Evolutionary conservation across 2,888 invertebrate genomes (phyloP).

Genomic region (Cantharis lateralis): DNA sequence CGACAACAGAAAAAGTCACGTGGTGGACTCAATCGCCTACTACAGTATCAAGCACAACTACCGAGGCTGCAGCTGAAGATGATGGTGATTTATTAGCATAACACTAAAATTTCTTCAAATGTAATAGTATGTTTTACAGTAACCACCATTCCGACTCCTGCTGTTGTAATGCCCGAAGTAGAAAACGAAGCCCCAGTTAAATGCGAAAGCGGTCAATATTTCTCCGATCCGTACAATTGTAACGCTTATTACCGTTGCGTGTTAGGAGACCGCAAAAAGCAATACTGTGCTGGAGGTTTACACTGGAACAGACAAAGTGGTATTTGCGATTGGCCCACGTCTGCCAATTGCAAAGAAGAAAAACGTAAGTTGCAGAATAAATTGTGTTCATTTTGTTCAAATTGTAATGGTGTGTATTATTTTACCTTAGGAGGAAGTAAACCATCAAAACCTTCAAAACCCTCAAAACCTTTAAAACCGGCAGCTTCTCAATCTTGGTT

Average conservation of each 20-base stretch:
- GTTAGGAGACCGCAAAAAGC: constrained; percentile 70
- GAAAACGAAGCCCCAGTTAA: constrained; percentile 43
- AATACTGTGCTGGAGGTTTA: constrained; percentile 78
- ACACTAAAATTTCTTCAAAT: neutral
- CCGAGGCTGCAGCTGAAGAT: constrained; percentile 29
- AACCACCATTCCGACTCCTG: constrained; percentile 56
- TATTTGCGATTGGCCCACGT: constrained; percentile 81
- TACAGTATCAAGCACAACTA: constrained; percentile 34
- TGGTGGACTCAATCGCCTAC: constrained; percentile 31
- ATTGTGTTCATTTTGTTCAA: neutral
- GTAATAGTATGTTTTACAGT: constrained; percentile 10
- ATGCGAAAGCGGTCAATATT: constrained; percentile 58
- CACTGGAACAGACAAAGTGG: constrained; percentile 74
- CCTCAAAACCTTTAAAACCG: neutral
- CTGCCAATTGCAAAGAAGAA: constrained; percentile 66
- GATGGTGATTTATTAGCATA: neutral
- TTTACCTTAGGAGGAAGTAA: neutral
- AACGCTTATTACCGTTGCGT: constrained; percentile 78
- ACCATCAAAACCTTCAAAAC: neutral
- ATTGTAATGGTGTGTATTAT: neutral
- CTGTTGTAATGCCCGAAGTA: constrained; percentile 57
- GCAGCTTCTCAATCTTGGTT: too few relatives aligned
- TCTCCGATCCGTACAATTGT: constrained; percentile 71
- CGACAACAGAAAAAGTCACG: constrained; percentile 10
- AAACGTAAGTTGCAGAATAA: constrained; percentile 42